These are phyloP conservation scores for Eumaeus atala DNA, from an alignment of 1,140 invertebrate genomes.

Conservation along the genomic window DNA sequence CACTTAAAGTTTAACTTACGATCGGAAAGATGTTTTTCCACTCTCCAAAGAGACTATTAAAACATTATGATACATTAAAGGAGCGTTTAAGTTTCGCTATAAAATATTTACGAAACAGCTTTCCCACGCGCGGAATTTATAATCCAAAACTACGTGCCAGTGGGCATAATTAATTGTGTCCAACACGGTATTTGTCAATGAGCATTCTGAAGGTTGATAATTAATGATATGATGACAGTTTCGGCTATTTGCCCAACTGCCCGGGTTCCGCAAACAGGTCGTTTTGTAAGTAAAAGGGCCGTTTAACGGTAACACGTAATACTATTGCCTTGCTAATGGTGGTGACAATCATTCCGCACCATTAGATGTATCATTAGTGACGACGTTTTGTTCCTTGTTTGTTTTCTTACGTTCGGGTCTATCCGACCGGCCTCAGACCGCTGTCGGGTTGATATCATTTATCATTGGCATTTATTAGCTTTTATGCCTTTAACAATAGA, in stretches of 20 bases:
- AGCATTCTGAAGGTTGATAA: slow-evolving; percentile 27
- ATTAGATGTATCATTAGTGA: slow-evolving; percentile 63
- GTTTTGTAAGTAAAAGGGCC: slow-evolving; percentile 41
- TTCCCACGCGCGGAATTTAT: not conserved
- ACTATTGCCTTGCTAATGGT: slow-evolving; percentile 48
- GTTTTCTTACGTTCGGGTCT: slow-evolving; percentile 52
- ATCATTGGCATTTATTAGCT: slow-evolving; percentile 31
- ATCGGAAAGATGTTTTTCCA: no score
- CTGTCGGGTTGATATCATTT: slow-evolving; percentile 54
- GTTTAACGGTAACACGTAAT: slow-evolving; percentile 40
- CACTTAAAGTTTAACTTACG: no score
- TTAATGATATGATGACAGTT: slow-evolving; percentile 58
- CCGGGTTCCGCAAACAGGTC: slow-evolving; percentile 57
- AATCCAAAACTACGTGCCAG: no score
- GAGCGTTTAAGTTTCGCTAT: not conserved
- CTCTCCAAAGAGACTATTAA: no score
- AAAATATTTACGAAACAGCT: not conserved
- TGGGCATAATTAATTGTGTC: slow-evolving; percentile 7
- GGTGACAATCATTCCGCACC: slow-evolving; percentile 57
- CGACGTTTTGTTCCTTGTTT: slow-evolving; percentile 49
- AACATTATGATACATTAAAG: not conserved
- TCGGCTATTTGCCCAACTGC: slow-evolving; percentile 54
- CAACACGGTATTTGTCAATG: slow-evolving; percentile 13
- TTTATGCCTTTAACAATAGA: no score
- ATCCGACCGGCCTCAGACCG: slow-evolving; percentile 30